These are phyloP conservation scores for Eustalomyia histrio DNA, from an alignment of 2,888 invertebrate species.

Conservation along the genomic window DNA sequence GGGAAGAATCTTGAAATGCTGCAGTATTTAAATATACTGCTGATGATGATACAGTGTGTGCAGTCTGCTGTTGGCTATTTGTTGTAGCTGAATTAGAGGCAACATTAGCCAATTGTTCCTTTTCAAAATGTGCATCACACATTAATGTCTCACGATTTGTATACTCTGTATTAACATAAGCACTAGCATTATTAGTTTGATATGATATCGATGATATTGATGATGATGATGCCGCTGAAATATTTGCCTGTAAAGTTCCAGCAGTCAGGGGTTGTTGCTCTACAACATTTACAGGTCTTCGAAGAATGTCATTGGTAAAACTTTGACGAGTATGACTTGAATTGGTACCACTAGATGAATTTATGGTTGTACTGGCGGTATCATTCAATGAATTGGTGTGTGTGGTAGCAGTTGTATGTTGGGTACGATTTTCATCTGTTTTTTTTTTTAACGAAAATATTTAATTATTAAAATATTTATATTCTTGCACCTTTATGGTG, in stretches of 20 bases:
- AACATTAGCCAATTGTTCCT: slow-evolving; percentile 67
- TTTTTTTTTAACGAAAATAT: background rate
- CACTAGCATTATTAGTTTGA: slow-evolving; percentile 68
- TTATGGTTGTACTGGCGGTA: slow-evolving; percentile 72
- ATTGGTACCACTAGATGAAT: slow-evolving; percentile 69
- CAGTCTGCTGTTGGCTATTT: background rate
- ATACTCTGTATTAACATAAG: slow-evolving; percentile 78
- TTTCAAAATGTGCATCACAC: slow-evolving; percentile 74
- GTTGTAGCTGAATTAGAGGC: background rate
- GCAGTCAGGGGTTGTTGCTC: slow-evolving; percentile 59
- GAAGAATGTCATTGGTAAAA: slow-evolving; percentile 64
- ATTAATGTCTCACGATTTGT: slow-evolving; percentile 76
- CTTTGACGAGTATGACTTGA: slow-evolving; percentile 57
- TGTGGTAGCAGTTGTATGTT: slow-evolving; percentile 71
- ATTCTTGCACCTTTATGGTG: background rate
- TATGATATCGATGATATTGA: slow-evolving; percentile 21
- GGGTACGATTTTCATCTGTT: slow-evolving; percentile 72
- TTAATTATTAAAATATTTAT: slow-evolving; percentile 23
- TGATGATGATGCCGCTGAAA: slow-evolving; percentile 9
- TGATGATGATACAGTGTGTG: slow-evolving; percentile 57
- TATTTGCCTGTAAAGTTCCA: slow-evolving; percentile 10
- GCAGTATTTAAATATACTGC: slow-evolving; percentile 71
- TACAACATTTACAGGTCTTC: slow-evolving; percentile 50
- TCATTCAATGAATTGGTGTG: slow-evolving; percentile 68
- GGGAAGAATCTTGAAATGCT: slow-evolving; percentile 66